phyloP scores from a whole-genome alignment of 1,140 invertebrate species.

The Ganaspis sp. region DNA sequence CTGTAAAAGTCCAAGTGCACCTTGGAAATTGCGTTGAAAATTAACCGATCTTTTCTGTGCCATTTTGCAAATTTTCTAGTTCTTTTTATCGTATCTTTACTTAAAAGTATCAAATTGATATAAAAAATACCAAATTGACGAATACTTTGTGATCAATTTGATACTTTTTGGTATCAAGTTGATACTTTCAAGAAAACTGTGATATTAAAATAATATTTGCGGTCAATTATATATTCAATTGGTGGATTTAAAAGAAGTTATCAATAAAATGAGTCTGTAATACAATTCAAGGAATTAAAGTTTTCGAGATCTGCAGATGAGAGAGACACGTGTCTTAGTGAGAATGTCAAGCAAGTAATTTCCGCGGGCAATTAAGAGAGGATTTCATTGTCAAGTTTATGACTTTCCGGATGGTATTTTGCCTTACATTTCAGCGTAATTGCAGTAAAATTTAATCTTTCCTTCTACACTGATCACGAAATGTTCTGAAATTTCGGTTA shows the following conservation, averaged over 20 bases:
- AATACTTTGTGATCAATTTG: too few relatives aligned
- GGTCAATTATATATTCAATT: too few relatives aligned
- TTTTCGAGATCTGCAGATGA: not conserved
- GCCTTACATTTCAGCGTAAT: slow-evolving; percentile 1
- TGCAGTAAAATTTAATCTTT: slow-evolving; percentile 9
- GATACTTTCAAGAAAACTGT: too few relatives aligned
- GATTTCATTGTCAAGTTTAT: slow-evolving; percentile 23
- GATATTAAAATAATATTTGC: too few relatives aligned
- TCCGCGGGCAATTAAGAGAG: not conserved
- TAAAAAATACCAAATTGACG: too few relatives aligned
- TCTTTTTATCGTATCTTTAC: too few relatives aligned
- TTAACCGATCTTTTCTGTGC: too few relatives aligned
- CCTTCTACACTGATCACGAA: not conserved
- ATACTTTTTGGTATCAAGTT: too few relatives aligned
- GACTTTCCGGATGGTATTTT: slow-evolving; percentile 17
- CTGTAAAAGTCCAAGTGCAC: too few relatives aligned
- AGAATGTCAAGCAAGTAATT: not conserved
- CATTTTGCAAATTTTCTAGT: too few relatives aligned
- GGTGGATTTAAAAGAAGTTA: not conserved
- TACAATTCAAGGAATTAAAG: not conserved
- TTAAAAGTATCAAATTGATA: too few relatives aligned
- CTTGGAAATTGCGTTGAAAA: too few relatives aligned
- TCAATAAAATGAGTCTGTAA: not conserved
- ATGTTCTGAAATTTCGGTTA: not conserved
- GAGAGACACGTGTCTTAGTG: not conserved